These are phyloP conservation scores for Bombus impatiens DNA, from an alignment of 1,140 invertebrate species.

Conservation along the genomic window DNA sequence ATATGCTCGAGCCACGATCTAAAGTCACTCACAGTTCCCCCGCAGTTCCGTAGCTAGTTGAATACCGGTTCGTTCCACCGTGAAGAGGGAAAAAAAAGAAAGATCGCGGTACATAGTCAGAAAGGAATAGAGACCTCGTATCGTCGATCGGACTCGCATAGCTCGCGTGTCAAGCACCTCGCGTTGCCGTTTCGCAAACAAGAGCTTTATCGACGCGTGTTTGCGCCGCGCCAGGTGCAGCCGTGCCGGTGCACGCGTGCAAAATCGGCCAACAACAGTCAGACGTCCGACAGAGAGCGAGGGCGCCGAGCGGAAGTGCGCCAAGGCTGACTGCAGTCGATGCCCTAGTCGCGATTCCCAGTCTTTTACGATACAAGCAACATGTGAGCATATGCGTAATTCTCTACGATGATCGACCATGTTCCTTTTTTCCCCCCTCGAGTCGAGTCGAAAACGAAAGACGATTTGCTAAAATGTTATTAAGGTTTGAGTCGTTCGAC, in stretches of 20 bases:
- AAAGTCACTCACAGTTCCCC: no score
- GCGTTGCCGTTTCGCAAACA: not conserved
- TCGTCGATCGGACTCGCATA: conserved; percentile 12
- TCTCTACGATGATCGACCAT: not conserved
- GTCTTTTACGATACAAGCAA: not conserved
- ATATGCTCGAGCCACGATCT: no score
- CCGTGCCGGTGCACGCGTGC: conserved; percentile 35
- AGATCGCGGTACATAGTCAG: no score
- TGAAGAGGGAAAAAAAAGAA: not conserved
- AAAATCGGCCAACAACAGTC: conserved; percentile 28
- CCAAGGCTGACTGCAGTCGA: not conserved
- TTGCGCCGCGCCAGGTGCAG: conserved; percentile 13
- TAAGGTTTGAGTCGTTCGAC: no score
- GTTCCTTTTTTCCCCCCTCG: no score
- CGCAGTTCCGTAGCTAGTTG: no score
- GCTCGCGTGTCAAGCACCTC: conserved; percentile 23
- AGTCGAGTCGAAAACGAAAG: no score
- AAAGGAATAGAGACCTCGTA: not conserved
- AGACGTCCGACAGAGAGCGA: not conserved
- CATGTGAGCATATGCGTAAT: not conserved
- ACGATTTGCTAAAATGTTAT: no score
- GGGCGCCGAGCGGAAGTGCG: conserved; percentile 41
- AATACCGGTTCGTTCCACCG: not conserved
- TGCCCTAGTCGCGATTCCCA: not conserved
- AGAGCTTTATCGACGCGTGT: conserved; percentile 27